These are phyloP conservation scores for Cosmopolites sordidus DNA, from an alignment of 2,888 invertebrate genomes.

Conservation along the genomic window DNA sequence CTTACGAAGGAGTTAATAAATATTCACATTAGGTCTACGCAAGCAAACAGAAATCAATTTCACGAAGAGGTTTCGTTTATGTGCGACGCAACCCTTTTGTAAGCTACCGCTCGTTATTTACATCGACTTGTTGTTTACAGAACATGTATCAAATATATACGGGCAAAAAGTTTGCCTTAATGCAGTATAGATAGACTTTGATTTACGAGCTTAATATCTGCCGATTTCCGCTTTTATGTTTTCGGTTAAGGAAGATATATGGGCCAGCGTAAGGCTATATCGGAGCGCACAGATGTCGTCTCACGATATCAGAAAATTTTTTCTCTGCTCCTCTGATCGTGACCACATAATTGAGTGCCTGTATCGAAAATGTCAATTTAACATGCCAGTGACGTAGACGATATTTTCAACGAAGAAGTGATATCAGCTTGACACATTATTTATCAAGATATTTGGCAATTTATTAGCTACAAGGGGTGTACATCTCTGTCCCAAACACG, in stretches of 20 bases:
- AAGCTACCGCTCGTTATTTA: slow-evolving; percentile 15
- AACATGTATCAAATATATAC: slow-evolving; percentile 24
- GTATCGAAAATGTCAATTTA: slow-evolving; percentile 1
- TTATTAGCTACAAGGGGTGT: too few species aligned
- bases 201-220: slow-evolving; percentile 27
- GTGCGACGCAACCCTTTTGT: slow-evolving; percentile 16
- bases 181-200: slow-evolving; percentile 24
- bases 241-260: slow-evolving; percentile 26
- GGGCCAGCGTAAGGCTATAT: slow-evolving; percentile 18
- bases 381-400: not conserved
- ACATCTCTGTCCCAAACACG: too few species aligned
- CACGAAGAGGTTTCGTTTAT: too few species aligned
- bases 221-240: slow-evolving; percentile 25
- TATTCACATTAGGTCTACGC: too few species aligned
- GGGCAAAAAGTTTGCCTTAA: slow-evolving; percentile 24
- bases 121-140: slow-evolving; percentile 22
- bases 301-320: slow-evolving; percentile 10
- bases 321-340: slow-evolving; percentile 4
- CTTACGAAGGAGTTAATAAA: too few species aligned
- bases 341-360: slow-evolving; percentile 14
- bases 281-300: slow-evolving; percentile 17
- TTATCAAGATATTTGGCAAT: too few species aligned
- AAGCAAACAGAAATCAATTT: too few species aligned
- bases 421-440: too few species aligned
- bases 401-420: too few species aligned